A percentile compares a stretch with the other conserved stretches of the same genome.
phyloP scores from a whole-genome alignment of 2,888 invertebrate genomes.

The Phyto melanocephala region DNA sequence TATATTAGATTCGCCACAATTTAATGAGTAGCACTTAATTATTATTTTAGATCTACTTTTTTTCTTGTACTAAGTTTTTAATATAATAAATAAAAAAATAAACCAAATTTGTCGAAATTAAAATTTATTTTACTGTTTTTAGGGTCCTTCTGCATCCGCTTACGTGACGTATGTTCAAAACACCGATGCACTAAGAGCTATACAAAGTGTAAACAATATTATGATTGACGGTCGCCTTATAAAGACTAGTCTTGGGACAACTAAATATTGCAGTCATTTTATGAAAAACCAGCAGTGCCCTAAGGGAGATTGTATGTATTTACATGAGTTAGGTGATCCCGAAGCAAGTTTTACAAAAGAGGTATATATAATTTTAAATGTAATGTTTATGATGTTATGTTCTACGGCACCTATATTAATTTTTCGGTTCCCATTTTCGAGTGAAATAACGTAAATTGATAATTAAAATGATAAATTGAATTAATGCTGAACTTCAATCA shows the following conservation, averaged over 20 bases:
- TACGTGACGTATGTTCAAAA: constrained; percentile 96
- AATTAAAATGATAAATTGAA: too few species aligned
- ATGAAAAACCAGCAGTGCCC: constrained; percentile 99
- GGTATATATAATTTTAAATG: constrained; percentile 67
- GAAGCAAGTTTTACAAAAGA: constrained; percentile 97
- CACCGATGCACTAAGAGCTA: constrained; percentile 97
- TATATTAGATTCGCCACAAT: too few species aligned
- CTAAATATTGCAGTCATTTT: constrained; percentile 99
- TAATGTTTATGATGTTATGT: too few species aligned
- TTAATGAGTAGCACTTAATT: too few species aligned
- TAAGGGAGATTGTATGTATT: constrained; percentile 99
- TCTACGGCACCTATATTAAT: too few species aligned
- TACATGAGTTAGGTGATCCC: constrained; percentile 96
- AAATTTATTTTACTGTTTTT: constrained; percentile 51
- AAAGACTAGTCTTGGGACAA: constrained; percentile 98
- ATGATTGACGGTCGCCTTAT: constrained; percentile 96
- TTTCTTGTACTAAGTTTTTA: too few species aligned
- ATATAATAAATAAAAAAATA: too few species aligned
- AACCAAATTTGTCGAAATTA: too few species aligned
- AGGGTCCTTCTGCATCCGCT: constrained; percentile 93
- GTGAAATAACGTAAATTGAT: too few species aligned
- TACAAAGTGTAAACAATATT: constrained; percentile 98
- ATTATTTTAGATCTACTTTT: too few species aligned
- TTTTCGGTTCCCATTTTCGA: too few species aligned
- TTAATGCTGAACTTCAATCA: too few species aligned